Evolutionary conservation across 2,888 invertebrate species (phyloP), one percentile per base, ranked within the genome.

Genomic region (Malthinus seriepunctatus): DNA sequence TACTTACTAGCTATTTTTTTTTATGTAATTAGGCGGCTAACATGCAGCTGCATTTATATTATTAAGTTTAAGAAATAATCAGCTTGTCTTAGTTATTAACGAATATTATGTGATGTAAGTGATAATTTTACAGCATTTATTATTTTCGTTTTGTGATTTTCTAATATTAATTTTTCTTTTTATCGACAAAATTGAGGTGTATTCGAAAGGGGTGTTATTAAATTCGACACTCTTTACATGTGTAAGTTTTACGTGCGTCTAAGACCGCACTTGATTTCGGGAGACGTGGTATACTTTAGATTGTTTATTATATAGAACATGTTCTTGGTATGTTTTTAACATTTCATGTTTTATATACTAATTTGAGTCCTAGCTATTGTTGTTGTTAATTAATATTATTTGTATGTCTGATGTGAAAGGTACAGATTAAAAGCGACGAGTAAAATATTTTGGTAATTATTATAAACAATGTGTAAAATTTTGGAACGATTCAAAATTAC

Each of bases 381-480:
- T 66, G 70, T 70, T 71, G 70, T 70, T 71, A 67, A 71, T 59
- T 72, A 70, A 71, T 71, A 68, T 70, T 72, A 71, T 70, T 69
- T 65, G 66, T 71, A 71, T 71, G 71, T 68, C 69, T 71, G 71
- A 66, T 58, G 63, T 63, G 69, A 66, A 67, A 68, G 64, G 63
- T 56, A 60, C 60, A 54, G 62, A 65, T 63, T 57, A 65, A 65
- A 66, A 64, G 42, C 33, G 49, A 54, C 32, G 59, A 54, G 59
- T 59, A 59, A 52, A 58, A 57, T 63, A 64, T 65, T 65, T 65
- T 65, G 65, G 63, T 65, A 65, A 62, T 56, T 39, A 60, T 45
- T 58, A 59, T 54, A 8, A n/a, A 10, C 39, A 11, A 34, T 3
- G 10, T 6, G 8, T 11, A 42, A 15, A 15, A 42, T 8, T 15